Evolutionary conservation across 2,888 invertebrate species (phyloP), one percentile per base, ranked within the genome.

Genomic region (Epinotia bilunana): DNA sequence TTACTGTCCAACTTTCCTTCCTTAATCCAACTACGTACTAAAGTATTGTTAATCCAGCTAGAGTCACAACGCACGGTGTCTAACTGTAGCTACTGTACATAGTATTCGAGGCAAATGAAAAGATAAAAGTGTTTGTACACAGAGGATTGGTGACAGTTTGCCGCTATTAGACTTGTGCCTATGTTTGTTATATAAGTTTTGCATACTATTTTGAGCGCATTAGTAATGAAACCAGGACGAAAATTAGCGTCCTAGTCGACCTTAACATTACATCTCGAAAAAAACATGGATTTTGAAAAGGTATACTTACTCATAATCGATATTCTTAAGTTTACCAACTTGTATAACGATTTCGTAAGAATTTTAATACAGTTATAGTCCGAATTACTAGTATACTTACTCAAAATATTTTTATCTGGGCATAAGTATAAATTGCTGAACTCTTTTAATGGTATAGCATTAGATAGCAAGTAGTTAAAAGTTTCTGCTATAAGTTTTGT

Each of bases 41-140:
- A 74, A 74, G 53, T 71, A 71, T 74, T 71, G 74, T 72, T 75
- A 75, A 72, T 67, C 67, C 72, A 33, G 63, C 58, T 39, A 74
- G 57, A 62, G 57, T 73, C 28, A 67, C 60, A 39, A 9, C 39
- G 53, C 53, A 73, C 65, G 3, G n/a, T n/a, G 53, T n/a, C 39
- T 39, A 9, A 39, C 39, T 33, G 33, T 33, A 33, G 6, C 6
- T 6, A 33, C 33, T 39, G 39, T 39, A 53, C 53, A 7, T 13
- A n/a, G 5, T 53, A 16, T 49, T 49, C 13, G n/a, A 53, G 53
- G 13, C 7, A 53, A 53, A n/a, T 53, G 53, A 53, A 13, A n/a
- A 53, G 6, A 53, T 53, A n/a, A 53, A 53, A 16, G 53, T 53
- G n/a, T n/a, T 49, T 53, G 5, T 53, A n/a, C 53, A 53, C n/a